Percentiles rank a stretch among this genome's conserved stretches.
phyloP scores from a whole-genome alignment of 2,797 vertebrate genomes.

The Argyrosomus regius region DNA sequence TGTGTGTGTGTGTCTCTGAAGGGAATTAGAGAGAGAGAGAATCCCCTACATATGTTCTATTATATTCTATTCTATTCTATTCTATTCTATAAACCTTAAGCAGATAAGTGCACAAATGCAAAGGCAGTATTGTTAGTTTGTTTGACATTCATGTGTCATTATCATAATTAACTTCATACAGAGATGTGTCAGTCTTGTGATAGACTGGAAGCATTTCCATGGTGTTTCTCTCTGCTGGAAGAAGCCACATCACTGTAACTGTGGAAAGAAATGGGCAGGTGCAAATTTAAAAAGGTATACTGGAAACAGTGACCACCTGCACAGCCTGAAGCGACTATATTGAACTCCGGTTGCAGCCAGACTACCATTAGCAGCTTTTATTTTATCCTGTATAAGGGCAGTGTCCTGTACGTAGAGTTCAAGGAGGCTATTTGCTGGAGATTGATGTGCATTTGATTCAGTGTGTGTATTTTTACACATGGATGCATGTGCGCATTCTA shows the following conservation, averaged over 20 bases:
- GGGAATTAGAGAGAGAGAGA: conserved; percentile 7
- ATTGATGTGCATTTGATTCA: conserved; percentile 6
- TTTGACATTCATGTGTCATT: background rate
- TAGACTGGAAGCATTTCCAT: background rate
- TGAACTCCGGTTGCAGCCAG: background rate
- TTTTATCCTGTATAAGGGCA: background rate
- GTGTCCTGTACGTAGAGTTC: background rate
- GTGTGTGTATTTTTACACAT: conserved; percentile 13
- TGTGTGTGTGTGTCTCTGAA: conserved; percentile 4
- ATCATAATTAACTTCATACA: conserved; percentile 1
- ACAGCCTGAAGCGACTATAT: background rate
- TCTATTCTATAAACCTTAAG: background rate
- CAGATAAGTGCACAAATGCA: background rate
- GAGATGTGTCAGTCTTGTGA: conserved; percentile 1
- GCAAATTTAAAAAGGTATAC: background rate
- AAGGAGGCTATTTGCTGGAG: conserved; percentile 11
- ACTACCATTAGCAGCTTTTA: background rate
- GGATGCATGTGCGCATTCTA: conserved; percentile 1
- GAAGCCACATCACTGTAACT: background rate
- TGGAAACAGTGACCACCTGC: background rate
- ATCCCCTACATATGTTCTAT: conserved; percentile 10
- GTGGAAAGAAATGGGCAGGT: background rate
- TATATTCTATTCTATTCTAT: background rate
- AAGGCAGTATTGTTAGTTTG: background rate
- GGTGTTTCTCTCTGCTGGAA: background rate